A percentile compares a stretch with the other conserved stretches of the same genome.
phyloP scores from a whole-genome alignment of 2,113 vertebrate species.

The Gallinago jamesoni region DNA sequence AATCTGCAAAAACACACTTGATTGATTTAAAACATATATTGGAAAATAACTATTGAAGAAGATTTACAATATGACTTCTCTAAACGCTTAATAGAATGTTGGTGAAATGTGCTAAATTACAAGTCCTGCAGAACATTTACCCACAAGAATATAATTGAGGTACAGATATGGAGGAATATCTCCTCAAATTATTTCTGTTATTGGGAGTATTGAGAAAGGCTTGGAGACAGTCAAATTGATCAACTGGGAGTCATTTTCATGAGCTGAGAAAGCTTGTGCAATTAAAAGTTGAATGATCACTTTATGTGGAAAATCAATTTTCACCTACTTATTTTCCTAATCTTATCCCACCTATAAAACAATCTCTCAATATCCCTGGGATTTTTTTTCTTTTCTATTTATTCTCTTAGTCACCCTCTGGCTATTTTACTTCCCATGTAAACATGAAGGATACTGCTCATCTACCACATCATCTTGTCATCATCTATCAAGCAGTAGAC shows the following conservation, averaged over 20 bases:
- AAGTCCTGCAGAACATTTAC: neutral
- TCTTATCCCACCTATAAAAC: neutral
- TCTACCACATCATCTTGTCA: neutral
- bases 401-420: neutral
- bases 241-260: accelerated
- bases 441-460: neutral
- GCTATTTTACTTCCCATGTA: neutral
- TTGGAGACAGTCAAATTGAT: neutral
- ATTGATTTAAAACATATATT: neutral
- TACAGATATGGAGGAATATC: neutral
- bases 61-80: neutral
- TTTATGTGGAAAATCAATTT: neutral
- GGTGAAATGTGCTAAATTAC: neutral
- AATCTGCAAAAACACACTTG: neutral
- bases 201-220: neutral
- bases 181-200: neutral
- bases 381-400: neutral
- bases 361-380: neutral
- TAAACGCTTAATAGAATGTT: neutral
- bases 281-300: neutral
- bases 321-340: neutral
- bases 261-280: neutral
- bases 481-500: neutral
- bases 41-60: neutral
- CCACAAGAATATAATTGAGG: neutral